phyloP scores from a whole-genome alignment of 2,888 invertebrate species.

The Stramonita haemastoma region DNA sequence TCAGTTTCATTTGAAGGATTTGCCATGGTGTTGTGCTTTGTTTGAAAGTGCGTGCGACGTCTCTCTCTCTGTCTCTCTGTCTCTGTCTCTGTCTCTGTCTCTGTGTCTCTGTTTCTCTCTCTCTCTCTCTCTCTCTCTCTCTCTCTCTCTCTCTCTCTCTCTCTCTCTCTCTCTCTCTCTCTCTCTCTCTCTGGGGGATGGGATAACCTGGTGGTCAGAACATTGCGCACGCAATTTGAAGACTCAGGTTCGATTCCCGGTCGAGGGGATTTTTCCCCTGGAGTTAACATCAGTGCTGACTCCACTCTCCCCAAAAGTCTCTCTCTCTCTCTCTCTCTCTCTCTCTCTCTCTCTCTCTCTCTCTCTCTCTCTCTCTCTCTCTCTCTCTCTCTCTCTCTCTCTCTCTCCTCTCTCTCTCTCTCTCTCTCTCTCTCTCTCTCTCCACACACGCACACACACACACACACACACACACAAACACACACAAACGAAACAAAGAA shows the following conservation, averaged over 20 bases:
- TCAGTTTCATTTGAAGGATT: background rate
- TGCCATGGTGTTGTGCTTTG: background rate
- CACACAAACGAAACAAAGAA: background rate
- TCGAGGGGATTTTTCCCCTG: too few relatives aligned
- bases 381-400: background rate
- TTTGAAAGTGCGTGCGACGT: background rate
- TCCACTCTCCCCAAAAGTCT: background rate
- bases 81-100: background rate
- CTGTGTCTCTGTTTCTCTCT: too few relatives aligned
- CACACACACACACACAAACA: background rate
- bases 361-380: background rate
- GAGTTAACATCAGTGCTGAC: too few relatives aligned
- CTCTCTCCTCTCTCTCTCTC: conserved; percentile 3
- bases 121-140: too few relatives aligned
- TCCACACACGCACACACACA: conserved; percentile 3
- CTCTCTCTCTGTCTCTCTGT: background rate
- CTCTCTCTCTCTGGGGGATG: too few relatives aligned
- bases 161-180: conserved; percentile 14
- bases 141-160: background rate
- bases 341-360: background rate
- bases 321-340: too few relatives aligned
- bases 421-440: conserved; percentile 26
- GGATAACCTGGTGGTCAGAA: too few relatives aligned
- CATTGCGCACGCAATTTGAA: too few relatives aligned
- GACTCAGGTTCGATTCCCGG: too few relatives aligned